Conservation (phyloP, 2,888 invertebrate genomes). For the Ophraella communa region DNA sequence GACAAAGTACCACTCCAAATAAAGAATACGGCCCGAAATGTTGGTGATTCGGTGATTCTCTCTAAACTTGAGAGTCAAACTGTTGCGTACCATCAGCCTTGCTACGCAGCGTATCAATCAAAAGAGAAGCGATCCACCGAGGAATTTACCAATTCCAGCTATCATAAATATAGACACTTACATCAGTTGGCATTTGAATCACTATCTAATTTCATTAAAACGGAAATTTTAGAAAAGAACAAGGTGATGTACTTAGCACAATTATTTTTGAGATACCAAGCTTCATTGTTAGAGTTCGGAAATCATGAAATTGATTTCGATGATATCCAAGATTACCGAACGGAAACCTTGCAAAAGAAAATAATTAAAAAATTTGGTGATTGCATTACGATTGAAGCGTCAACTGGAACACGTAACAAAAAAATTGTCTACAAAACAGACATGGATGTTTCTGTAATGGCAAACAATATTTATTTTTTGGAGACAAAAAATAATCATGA, state of each 20-base stretch:
- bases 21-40: conserved; percentile 7
- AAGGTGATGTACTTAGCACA: conserved; percentile 27
- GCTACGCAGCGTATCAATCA: conserved; percentile 31
- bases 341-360: conserved; percentile 44
- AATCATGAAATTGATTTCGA: conserved; percentile 38
- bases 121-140: conserved; percentile 30
- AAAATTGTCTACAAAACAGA: conserved; percentile 44
- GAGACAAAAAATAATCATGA: conserved; percentile 33
- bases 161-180: not conserved
- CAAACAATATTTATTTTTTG: conserved; percentile 38
- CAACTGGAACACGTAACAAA: conserved; percentile 33
- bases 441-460: conserved; percentile 42
- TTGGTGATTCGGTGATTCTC: conserved; percentile 26
- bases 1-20: conserved; percentile 15
- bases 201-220: conserved; percentile 29
- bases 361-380: conserved; percentile 41
- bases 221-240: conserved; percentile 31
- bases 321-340: conserved; percentile 42
- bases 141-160: conserved; percentile 1
- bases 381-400: conserved; percentile 40
- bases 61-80: conserved; percentile 26
- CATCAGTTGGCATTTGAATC: conserved; percentile 33
- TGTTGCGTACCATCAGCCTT: conserved; percentile 30
- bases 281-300: conserved; percentile 44
- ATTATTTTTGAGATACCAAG: conserved; percentile 34